Evolutionary conservation across 2,888 invertebrate species (phyloP).

Genomic region (Microctonus aethiopoides): DNA sequence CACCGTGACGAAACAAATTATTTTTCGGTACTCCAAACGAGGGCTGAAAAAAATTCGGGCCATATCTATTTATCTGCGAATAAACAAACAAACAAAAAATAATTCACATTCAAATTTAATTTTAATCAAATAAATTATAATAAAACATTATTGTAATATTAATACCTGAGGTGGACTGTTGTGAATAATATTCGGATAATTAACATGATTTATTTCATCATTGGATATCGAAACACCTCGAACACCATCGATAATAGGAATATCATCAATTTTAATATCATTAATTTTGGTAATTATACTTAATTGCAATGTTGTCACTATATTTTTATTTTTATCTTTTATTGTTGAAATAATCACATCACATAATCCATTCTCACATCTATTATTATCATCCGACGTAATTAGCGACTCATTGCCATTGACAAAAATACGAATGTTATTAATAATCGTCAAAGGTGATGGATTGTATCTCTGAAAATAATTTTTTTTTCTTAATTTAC

Average conservation of each 20-base stretch:
- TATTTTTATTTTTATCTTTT: constrained; percentile 44
- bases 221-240: constrained; percentile 36
- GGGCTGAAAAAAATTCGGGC: constrained; percentile 40
- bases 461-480: constrained; percentile 7
- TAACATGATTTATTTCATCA: constrained; percentile 26
- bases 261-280: constrained; percentile 39
- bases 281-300: constrained; percentile 46
- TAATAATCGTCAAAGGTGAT: constrained; percentile 38
- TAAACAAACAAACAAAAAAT: neutral
- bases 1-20: constrained; percentile 30
- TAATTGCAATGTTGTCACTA: constrained; percentile 49
- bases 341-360: constrained; percentile 44
- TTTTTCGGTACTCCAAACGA: constrained; percentile 35
- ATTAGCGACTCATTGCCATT: constrained; percentile 40
- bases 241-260: constrained; percentile 52
- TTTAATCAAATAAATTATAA: neutral
- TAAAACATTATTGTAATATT: neutral
- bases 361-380: constrained; percentile 47
- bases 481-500: neutral
- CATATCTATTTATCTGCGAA: constrained; percentile 34
- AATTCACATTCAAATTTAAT: neutral
- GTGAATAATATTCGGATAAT: constrained; percentile 30
- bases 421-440: constrained; percentile 47
- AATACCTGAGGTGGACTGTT: constrained; percentile 51
- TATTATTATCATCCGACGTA: neutral